Base-by-base conservation (phyloP, 2,888 invertebrate genomes). In the Willowsia nigromaculata region DNA sequence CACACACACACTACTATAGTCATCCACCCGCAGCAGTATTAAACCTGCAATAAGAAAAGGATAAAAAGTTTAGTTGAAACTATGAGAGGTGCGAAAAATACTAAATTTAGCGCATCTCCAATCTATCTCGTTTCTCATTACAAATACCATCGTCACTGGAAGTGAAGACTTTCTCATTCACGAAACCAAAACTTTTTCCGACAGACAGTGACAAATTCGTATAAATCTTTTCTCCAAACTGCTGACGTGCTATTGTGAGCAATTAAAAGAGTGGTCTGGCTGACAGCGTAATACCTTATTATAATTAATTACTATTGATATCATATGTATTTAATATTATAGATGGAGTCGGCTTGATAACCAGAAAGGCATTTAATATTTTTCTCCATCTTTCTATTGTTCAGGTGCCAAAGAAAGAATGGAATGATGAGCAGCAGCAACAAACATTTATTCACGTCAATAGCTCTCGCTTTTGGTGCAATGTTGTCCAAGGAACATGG, bases 401-500 rank as follows among this genome's bases (percentile, higher is more conserved):
- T 18, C 65, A 92, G 92, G 91, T 92, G 92, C 90, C 92, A 92
- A 91, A 91, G 84, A 59, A 91, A 89, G 74, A 85, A 86, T 56
- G 91, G 91, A 85, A 86, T 86, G 90, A 83, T 37, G 53, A 83
- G 30, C 59, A 50, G 25, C 37, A 91, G 90, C 68, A 91, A 89
- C 88, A 89, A 90, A 86, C 90, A 91, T 85, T 89, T 92, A 40
- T 47, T 92, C 68, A 78, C 90, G 15, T 92, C 92, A 40, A 90
- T 92, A 47, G 68, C 90, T 7, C 87, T 92, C 22, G 92, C 92
- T 18, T 90, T 92, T 68, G 91, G 91, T 78, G 96, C 97, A 93
- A 97, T 97, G 97, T 94, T 98, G 92, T 96, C 97, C 74, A 98
- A 98, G 94, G 97, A 98, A 94, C 97, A 97, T 2, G 97, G 97